Conservation (phyloP, 2,888 invertebrate species). For the Lasioglossum leucozonium region DNA sequence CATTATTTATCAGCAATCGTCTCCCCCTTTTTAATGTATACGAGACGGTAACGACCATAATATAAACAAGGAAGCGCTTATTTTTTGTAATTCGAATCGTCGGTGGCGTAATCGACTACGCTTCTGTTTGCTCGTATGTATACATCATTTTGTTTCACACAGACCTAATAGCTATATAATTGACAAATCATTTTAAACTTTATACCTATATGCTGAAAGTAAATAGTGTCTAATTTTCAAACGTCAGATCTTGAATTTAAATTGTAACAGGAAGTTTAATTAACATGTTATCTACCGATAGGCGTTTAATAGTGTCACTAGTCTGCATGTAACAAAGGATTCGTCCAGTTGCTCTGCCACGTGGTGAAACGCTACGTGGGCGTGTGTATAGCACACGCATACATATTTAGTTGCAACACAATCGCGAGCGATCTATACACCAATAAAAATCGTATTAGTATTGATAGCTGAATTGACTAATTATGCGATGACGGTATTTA, state of each 20-base stretch:
- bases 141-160: background rate
- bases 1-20: background rate
- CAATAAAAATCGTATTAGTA: constrained; percentile 46
- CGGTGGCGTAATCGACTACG: background rate
- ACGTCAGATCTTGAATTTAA: background rate
- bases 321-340: background rate
- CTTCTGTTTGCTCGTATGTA: background rate
- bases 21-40: background rate
- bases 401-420: too few relatives aligned
- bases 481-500: constrained; percentile 50
- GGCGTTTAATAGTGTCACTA: background rate
- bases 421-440: background rate
- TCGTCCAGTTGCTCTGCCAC: background rate
- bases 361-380: background rate
- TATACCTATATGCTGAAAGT: background rate
- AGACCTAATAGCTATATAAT: background rate
- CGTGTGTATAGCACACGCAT: background rate
- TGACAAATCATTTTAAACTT: background rate
- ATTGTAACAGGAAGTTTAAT: background rate
- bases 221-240: background rate
- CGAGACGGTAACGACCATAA: background rate
- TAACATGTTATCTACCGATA: background rate
- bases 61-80: background rate
- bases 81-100: background rate
- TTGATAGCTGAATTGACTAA: constrained; percentile 48